Conservation (phyloP, 1,140 invertebrate genomes). For the Oreohelix idahoensis region DNA sequence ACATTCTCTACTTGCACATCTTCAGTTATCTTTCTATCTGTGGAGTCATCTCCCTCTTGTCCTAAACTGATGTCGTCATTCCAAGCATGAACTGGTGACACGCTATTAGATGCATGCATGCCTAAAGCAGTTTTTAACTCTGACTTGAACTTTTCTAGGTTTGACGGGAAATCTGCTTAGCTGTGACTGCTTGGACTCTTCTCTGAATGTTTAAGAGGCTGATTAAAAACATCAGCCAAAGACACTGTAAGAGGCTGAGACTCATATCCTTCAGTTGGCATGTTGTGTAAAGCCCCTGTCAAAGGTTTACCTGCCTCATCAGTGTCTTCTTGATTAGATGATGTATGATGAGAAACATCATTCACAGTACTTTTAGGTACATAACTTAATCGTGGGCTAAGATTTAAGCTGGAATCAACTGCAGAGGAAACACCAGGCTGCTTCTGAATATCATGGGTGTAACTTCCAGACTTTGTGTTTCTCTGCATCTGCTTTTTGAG, state of each 20-base stretch:
- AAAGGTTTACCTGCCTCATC: too few relatives aligned
- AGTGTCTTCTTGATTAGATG: too few relatives aligned
- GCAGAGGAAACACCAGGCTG: neutral
- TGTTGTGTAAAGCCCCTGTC: too few relatives aligned
- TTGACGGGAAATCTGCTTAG: neutral
- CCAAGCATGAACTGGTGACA: neutral
- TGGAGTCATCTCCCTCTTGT: too few relatives aligned
- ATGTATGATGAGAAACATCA: too few relatives aligned
- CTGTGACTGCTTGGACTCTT: neutral
- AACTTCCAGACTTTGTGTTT: neutral
- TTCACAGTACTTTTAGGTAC: too few relatives aligned
- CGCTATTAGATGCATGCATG: neutral
- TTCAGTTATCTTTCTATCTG: neutral
- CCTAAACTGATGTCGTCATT: neutral
- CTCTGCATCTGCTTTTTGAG: neutral
- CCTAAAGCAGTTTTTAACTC: neutral
- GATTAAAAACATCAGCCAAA: neutral
- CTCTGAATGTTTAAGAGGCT: neutral
- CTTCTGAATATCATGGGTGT: neutral
- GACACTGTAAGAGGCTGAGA: neutral
- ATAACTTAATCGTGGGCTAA: too few relatives aligned
- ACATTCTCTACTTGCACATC: neutral
- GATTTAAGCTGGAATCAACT: neutral
- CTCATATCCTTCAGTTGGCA: too few relatives aligned
- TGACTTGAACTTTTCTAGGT: neutral